These are phyloP conservation scores for Stenichneumon culpator DNA, from an alignment of 2,888 invertebrate species.

Conservation along the genomic window DNA sequence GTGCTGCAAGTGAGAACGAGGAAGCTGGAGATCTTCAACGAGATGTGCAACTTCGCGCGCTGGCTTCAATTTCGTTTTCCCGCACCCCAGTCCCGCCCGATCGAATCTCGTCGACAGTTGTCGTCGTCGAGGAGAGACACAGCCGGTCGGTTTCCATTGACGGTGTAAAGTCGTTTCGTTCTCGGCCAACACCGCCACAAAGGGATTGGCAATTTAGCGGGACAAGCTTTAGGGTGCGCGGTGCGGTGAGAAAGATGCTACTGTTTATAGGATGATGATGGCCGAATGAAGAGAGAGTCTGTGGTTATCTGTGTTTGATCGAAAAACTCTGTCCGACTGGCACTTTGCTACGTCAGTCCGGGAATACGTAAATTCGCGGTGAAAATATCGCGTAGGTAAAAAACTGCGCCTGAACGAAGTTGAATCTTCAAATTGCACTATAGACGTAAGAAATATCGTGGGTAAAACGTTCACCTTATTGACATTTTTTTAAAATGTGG, in stretches of 20 bases:
- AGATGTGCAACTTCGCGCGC: slow-evolving; percentile 13
- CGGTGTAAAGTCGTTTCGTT: slow-evolving; percentile 75
- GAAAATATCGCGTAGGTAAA: not conserved
- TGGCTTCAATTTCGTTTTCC: slow-evolving; percentile 54
- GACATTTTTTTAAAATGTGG: no score
- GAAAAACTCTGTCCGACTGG: not conserved
- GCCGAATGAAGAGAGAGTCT: not conserved
- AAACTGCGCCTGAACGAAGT: not conserved
- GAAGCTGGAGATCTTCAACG: slow-evolving; percentile 13
- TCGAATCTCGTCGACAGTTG: slow-evolving; percentile 62
- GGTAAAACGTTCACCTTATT: no score
- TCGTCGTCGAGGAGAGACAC: slow-evolving; percentile 72
- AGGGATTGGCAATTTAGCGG: slow-evolving; percentile 75
- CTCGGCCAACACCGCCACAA: slow-evolving; percentile 67
- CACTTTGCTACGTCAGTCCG: not conserved
- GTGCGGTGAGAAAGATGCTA: slow-evolving; percentile 9
- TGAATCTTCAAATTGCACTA: no score
- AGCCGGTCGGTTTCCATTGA: slow-evolving; percentile 79
- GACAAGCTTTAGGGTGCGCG: slow-evolving; percentile 60
- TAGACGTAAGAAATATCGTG: no score
- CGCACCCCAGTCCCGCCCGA: slow-evolving; percentile 29
- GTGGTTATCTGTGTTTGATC: not conserved
- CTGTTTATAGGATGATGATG: slow-evolving; percentile 13
- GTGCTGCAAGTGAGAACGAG: not conserved
- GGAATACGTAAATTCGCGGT: not conserved